phyloP scores from a whole-genome alignment of 2,888 invertebrate species.

The Volucella inanis region DNA sequence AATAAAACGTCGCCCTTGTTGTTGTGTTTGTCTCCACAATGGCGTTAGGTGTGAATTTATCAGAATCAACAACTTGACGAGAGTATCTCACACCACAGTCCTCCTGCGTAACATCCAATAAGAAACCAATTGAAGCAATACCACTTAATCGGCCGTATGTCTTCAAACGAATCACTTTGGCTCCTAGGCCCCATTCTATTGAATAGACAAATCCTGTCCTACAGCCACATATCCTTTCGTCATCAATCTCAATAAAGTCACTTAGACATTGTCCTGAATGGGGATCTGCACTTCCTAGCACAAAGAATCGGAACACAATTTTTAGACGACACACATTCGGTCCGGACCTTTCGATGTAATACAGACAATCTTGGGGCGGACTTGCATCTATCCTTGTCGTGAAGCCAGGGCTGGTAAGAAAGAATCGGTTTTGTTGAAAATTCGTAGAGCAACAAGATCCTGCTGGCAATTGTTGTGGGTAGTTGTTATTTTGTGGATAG shows the following conservation, averaged over 20 bases:
- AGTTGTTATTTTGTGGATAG: slow-evolving; percentile 74
- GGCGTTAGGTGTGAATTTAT: slow-evolving; percentile 31
- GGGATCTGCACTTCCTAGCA: slow-evolving; percentile 81
- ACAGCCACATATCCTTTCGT: slow-evolving; percentile 85
- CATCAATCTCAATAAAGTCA: slow-evolving; percentile 85
- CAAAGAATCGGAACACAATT: slow-evolving; percentile 85
- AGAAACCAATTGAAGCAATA: slow-evolving; percentile 83
- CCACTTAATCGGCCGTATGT: slow-evolving; percentile 83
- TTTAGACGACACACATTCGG: slow-evolving; percentile 84
- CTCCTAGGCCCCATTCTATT: slow-evolving; percentile 79
- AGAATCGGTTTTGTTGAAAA: slow-evolving; percentile 83
- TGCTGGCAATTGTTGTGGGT: slow-evolving; percentile 73
- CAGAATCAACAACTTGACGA: slow-evolving; percentile 54
- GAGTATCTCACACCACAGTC: slow-evolving; percentile 83
- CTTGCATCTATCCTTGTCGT: slow-evolving; percentile 82
- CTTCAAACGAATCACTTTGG: slow-evolving; percentile 83
- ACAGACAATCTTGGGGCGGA: slow-evolving; percentile 83
- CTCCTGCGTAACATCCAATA: slow-evolving; percentile 85
- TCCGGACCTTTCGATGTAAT: slow-evolving; percentile 83
- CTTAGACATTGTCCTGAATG: slow-evolving; percentile 80
- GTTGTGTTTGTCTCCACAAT: slow-evolving; percentile 64
- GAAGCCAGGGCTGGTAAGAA: slow-evolving; percentile 85
- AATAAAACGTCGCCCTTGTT: slow-evolving; percentile 28
- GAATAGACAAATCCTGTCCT: slow-evolving; percentile 80
- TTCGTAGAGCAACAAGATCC: slow-evolving; percentile 82